These are phyloP conservation scores for Scelioninae gen. 1 DNA, from an alignment of 2,888 invertebrate genomes.

Conservation along the genomic window DNA sequence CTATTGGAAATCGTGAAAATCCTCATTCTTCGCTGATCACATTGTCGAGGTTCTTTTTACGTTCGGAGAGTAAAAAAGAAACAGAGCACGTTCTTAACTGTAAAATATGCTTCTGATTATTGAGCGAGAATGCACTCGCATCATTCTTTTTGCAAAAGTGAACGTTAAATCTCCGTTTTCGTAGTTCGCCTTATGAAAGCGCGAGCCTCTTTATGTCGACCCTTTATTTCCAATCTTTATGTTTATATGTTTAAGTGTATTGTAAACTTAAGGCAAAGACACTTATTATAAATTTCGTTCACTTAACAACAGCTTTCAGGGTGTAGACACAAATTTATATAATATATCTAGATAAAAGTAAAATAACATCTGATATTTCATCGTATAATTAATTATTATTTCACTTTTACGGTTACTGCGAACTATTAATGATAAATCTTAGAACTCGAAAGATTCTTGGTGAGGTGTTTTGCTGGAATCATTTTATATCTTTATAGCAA, in stretches of 20 bases:
- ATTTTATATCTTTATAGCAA: too few relatives aligned
- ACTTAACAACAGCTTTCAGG: conserved; percentile 19
- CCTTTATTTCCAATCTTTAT: conserved; percentile 44
- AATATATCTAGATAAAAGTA: too few relatives aligned
- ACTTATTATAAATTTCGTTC: conserved; percentile 38
- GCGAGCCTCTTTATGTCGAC: conserved; percentile 34
- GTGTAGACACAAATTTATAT: neutral
- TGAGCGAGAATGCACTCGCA: neutral
- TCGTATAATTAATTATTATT: conserved; percentile 16
- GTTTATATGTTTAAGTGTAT: conserved; percentile 27
- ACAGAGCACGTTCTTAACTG: conserved; percentile 18
- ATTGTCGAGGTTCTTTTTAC: neutral
- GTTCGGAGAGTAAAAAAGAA: conserved; percentile 6
- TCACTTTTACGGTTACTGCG: neutral
- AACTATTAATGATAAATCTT: neutral
- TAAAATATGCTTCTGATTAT: conserved; percentile 37
- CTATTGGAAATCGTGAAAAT: conserved; percentile 17
- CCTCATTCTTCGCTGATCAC: neutral
- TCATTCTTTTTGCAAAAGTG: conserved; percentile 31
- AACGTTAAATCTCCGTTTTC: conserved; percentile 40
- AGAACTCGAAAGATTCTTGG: neutral
- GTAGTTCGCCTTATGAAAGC: conserved; percentile 38
- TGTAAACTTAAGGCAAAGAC: conserved; percentile 31
- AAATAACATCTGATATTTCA: neutral
- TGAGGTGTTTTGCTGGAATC: too few relatives aligned